Conservation (phyloP, 2,797 vertebrate genomes). For the Acridotheres tristis region DNA sequence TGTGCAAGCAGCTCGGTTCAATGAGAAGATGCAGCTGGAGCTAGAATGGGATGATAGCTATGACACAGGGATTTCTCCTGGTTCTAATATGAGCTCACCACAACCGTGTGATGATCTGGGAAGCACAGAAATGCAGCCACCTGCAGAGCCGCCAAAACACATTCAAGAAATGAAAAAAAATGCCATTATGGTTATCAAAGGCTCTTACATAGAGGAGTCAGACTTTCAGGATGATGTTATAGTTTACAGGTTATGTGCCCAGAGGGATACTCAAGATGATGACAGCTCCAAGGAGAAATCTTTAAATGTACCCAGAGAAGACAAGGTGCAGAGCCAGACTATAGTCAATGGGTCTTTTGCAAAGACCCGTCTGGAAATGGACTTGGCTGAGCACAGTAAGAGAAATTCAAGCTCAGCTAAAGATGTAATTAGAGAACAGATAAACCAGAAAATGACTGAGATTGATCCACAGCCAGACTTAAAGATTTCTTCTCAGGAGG, state of each 20-base stretch:
- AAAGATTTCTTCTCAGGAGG: neutral
- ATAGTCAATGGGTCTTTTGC: conserved; percentile 71
- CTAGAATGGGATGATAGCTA: conserved; percentile 98
- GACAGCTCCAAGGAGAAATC: conserved; percentile 39
- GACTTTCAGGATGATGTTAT: conserved; percentile 97
- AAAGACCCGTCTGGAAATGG: conserved; percentile 20
- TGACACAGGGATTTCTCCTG: conserved; percentile 84
- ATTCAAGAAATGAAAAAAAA: conserved; percentile 94
- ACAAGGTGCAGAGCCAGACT: neutral
- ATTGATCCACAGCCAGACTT: neutral
- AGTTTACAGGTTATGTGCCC: conserved; percentile 91
- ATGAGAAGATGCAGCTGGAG: conserved; percentile 83
- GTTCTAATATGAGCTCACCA: conserved; percentile 61
- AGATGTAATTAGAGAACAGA: conserved; percentile 20
- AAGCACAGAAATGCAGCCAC: conserved; percentile 26
- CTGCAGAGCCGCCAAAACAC: conserved; percentile 82
- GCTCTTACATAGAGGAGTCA: conserved; percentile 92
- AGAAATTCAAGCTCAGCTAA: conserved; percentile 46
- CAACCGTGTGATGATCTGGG: neutral
- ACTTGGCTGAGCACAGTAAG: conserved; percentile 41
- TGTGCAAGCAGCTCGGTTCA: neutral
- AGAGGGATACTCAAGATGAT: conserved; percentile 82
- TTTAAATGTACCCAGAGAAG: neutral
- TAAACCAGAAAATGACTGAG: neutral
- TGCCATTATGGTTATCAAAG: conserved; percentile 89